Conservation (phyloP, 2,888 invertebrate species). For the Dolomedes plantarius region DNA sequence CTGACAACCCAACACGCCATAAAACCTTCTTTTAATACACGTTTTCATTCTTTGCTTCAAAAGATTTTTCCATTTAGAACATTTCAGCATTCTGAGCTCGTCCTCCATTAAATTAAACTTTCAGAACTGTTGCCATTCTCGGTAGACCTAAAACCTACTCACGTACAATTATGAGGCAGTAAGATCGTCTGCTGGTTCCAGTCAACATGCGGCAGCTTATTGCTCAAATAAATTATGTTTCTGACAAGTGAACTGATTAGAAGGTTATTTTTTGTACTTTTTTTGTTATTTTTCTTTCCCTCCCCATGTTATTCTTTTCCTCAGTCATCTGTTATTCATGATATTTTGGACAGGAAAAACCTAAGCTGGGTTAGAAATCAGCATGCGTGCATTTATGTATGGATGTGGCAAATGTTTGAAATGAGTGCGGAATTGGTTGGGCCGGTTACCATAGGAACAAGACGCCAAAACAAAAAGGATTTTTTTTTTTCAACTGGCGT, state of each 20-base stretch:
- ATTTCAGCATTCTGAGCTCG: slow-evolving; percentile 46
- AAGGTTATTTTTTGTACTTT: slow-evolving; percentile 21
- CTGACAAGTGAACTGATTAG: slow-evolving; percentile 70
- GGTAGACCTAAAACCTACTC: slow-evolving; percentile 56
- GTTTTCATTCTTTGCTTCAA: slow-evolving; percentile 23
- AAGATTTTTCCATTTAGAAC: slow-evolving; percentile 24
- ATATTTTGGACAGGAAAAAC: slow-evolving; percentile 55
- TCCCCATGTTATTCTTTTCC: slow-evolving; percentile 23
- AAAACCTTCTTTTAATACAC: slow-evolving; percentile 39
- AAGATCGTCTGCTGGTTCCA: slow-evolving; percentile 26
- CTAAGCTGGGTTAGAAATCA: slow-evolving; percentile 32
- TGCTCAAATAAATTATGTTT: slow-evolving; percentile 67
- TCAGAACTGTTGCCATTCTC: slow-evolving; percentile 49
- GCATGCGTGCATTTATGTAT: slow-evolving; percentile 47
- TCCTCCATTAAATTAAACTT: slow-evolving; percentile 71
- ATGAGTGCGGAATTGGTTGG: slow-evolving; percentile 32
- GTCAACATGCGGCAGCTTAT: slow-evolving; percentile 51
- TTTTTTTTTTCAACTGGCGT: not conserved
- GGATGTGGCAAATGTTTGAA: slow-evolving; percentile 40
- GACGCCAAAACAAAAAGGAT: slow-evolving; percentile 53
- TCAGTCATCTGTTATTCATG: slow-evolving; percentile 66
- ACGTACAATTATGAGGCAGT: slow-evolving; percentile 65
- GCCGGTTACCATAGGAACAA: slow-evolving; percentile 43
- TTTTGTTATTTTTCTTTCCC: not conserved
- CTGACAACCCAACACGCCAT: slow-evolving; percentile 68